Conservation (phyloP, 2,797 vertebrate genomes). For the Emys orbicularis region DNA sequence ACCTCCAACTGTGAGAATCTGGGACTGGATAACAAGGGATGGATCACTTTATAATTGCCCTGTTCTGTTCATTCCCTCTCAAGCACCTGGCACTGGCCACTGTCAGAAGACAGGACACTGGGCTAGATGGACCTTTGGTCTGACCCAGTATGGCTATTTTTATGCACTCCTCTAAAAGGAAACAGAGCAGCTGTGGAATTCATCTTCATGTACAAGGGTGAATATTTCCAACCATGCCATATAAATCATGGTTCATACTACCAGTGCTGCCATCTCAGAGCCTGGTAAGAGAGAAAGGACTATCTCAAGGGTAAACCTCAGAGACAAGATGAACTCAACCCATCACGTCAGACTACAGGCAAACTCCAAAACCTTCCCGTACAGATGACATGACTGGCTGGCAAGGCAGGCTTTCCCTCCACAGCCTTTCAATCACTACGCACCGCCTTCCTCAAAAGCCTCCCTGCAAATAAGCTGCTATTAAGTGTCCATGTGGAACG, state of each 20-base stretch:
- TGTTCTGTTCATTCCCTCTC: neutral
- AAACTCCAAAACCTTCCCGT: fast-evolving
- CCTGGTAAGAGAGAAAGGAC: slow-evolving; percentile 69
- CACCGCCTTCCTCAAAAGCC: neutral
- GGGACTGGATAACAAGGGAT: neutral
- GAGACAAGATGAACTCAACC: slow-evolving; percentile 77
- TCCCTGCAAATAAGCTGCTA: neutral
- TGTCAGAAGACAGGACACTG: neutral
- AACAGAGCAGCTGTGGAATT: neutral
- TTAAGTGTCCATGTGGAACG: neutral
- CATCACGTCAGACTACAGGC: slow-evolving; percentile 73
- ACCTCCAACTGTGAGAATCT: neutral
- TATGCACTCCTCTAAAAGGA: neutral
- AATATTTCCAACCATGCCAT: fast-evolving
- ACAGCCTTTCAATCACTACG: fast-evolving
- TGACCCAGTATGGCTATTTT: neutral
- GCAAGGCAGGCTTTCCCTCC: fast-evolving
- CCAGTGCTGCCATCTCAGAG: neutral
- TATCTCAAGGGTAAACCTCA: slow-evolving; percentile 71
- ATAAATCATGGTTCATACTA: neutral
- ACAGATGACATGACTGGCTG: fast-evolving
- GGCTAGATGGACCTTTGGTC: neutral
- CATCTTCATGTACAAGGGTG: fast-evolving
- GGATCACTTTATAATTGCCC: neutral
- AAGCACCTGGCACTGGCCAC: neutral